These are phyloP conservation scores for Allolobophora icterica DNA, from an alignment of 2,888 invertebrate species.

Conservation along the genomic window DNA sequence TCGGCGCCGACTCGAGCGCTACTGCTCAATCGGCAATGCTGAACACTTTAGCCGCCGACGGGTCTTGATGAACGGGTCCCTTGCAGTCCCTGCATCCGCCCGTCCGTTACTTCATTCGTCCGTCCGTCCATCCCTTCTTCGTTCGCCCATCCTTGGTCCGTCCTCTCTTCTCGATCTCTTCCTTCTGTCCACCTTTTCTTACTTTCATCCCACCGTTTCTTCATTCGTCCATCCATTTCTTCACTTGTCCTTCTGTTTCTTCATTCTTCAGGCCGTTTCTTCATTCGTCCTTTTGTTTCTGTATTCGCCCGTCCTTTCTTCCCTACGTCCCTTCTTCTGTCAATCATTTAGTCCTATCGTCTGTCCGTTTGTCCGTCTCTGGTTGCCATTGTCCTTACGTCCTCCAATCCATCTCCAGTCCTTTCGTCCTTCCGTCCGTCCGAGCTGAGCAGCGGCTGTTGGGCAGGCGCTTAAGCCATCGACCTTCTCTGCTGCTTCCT, in stretches of 20 bases:
- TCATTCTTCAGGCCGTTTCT: too few species aligned
- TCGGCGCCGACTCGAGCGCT: not conserved
- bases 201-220: not conserved
- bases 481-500: not conserved
- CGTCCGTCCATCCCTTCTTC: not conserved
- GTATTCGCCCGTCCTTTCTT: too few species aligned
- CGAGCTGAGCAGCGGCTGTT: too few species aligned
- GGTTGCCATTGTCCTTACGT: too few species aligned
- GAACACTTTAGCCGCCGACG: not conserved
- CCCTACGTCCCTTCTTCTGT: too few species aligned
- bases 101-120: not conserved
- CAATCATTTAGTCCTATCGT: too few species aligned
- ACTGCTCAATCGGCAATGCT: not conserved
- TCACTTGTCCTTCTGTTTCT: too few species aligned
- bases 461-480: too few species aligned
- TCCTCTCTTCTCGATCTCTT: not conserved
- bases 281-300: too few species aligned
- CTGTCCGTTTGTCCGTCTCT: too few species aligned
- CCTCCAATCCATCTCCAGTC: too few species aligned
- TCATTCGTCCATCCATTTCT: not conserved
- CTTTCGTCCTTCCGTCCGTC: too few species aligned
- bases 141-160: not conserved
- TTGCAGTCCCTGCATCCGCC: not conserved
- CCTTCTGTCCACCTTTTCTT: not conserved
- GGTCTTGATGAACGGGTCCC: conserved; percentile 3